These are phyloP conservation scores for Athalia rosae DNA, from an alignment of 2,888 invertebrate genomes.

Conservation along the genomic window DNA sequence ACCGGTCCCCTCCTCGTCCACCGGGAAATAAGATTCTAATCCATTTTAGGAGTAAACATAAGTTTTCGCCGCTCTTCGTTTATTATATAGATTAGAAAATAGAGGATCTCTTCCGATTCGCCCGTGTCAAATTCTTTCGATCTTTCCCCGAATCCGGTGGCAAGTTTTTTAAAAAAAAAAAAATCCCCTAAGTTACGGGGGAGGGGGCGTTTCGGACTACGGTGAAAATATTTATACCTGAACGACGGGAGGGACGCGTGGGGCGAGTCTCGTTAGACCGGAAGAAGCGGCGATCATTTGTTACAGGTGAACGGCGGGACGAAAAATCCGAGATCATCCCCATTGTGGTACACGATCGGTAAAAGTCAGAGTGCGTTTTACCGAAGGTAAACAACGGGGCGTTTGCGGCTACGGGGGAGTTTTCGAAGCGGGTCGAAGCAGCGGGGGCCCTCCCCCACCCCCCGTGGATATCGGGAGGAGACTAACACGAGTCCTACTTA, in stretches of 20 bases:
- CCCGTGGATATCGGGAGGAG: conserved; percentile 29
- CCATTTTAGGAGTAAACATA: background rate
- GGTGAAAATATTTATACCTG: no score
- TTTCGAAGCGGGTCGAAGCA: no score
- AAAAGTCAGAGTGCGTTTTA: conserved; percentile 35
- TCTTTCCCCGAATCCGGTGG: no score
- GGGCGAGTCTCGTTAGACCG: conserved; percentile 3
- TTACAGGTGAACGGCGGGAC: background rate
- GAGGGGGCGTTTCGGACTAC: no score
- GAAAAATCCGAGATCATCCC: conserved; percentile 18
- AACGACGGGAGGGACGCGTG: background rate
- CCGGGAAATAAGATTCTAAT: background rate
- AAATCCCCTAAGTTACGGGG: no score
- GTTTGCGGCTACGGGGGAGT: no score
- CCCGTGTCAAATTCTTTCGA: no score
- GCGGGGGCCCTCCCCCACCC: no score
- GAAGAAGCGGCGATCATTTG: conserved; percentile 8
- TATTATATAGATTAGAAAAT: no score
- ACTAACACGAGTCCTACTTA: conserved; percentile 35
- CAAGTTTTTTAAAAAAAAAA: no score
- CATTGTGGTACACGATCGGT: conserved; percentile 38
- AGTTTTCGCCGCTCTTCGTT: no score
- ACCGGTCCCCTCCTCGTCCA: conserved; percentile 5
- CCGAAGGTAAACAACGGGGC: conserved; percentile 57
- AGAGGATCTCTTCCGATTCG: no score